Evolutionary conservation across 2,113 vertebrate genomes (phyloP).

Genomic region (Lepidothrix coronata): DNA sequence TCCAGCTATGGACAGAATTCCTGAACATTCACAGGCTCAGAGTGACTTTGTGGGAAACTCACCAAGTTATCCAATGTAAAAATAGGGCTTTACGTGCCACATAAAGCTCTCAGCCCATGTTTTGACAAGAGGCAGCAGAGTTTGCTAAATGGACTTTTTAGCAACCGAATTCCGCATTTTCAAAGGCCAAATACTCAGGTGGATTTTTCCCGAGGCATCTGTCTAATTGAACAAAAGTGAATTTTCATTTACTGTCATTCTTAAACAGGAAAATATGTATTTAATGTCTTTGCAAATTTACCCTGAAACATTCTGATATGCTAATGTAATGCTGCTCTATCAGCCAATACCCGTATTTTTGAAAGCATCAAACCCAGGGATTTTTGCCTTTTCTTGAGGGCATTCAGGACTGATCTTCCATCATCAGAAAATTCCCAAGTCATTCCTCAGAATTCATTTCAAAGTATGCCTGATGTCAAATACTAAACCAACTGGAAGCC

Average conservation of each 20-base stretch:
- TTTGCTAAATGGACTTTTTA: background rate
- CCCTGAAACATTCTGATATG: background rate
- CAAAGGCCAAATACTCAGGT: background rate
- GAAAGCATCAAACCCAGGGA: background rate
- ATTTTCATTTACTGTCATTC: background rate
- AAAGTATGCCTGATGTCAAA: background rate
- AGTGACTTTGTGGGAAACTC: background rate
- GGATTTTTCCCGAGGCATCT: background rate
- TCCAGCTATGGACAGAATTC: background rate
- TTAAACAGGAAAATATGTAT: background rate
- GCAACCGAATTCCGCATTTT: background rate
- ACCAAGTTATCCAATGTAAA: background rate
- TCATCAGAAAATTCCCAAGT: background rate
- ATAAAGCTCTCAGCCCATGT: background rate
- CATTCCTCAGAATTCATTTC: background rate
- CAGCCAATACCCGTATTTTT: background rate
- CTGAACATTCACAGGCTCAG: background rate
- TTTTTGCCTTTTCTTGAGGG: background rate
- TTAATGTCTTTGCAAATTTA: background rate
- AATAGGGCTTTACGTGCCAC: fast-evolving
- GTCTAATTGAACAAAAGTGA: background rate
- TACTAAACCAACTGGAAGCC: background rate
- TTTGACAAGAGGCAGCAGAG: background rate
- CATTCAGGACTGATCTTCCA: background rate
- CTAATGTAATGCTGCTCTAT: background rate